phyloP scores from a whole-genome alignment of 2,113 vertebrate species.

The Menidia beryllina region DNA sequence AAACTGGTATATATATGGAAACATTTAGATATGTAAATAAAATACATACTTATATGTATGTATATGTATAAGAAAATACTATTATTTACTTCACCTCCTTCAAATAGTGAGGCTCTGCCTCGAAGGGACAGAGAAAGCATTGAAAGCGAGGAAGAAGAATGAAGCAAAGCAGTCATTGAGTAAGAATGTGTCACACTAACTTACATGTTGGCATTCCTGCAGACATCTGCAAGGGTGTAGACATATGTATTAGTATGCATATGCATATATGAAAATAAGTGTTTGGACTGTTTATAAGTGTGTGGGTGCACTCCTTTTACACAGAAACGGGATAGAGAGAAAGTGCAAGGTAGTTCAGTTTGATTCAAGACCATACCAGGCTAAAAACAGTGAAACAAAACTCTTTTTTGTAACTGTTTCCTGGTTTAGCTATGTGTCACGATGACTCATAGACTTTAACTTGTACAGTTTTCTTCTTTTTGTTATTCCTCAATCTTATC shows the following conservation, averaged over 20 bases:
- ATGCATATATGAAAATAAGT: slow-evolving; percentile 22
- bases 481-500: not conserved
- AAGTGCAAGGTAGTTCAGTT: slow-evolving; percentile 15
- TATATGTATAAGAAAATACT: not conserved
- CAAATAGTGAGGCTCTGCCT: slow-evolving; percentile 5
- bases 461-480: slow-evolving; percentile 16
- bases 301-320: slow-evolving; percentile 2
- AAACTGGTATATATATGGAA: slow-evolving; percentile 1
- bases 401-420: slow-evolving; percentile 30
- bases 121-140: not conserved
- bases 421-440: slow-evolving; percentile 48
- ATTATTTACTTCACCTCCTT: not conserved
- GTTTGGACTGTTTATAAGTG: slow-evolving; percentile 10
- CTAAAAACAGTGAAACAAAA: slow-evolving; percentile 29
- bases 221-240: not conserved
- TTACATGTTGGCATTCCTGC: slow-evolving; percentile 11
- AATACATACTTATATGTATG: not conserved
- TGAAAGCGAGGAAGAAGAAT: not conserved
- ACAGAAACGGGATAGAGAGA: not conserved
- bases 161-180: not conserved
- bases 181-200: slow-evolving; percentile 10
- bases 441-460: slow-evolving; percentile 44
- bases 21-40: not conserved
- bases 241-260: slow-evolving; percentile 5
- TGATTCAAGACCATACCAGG: slow-evolving; percentile 33